Evolutionary conservation across 2,888 invertebrate genomes (phyloP), one percentile per base, ranked within the genome.

Genomic region (Tachystola acroxantha): DNA sequence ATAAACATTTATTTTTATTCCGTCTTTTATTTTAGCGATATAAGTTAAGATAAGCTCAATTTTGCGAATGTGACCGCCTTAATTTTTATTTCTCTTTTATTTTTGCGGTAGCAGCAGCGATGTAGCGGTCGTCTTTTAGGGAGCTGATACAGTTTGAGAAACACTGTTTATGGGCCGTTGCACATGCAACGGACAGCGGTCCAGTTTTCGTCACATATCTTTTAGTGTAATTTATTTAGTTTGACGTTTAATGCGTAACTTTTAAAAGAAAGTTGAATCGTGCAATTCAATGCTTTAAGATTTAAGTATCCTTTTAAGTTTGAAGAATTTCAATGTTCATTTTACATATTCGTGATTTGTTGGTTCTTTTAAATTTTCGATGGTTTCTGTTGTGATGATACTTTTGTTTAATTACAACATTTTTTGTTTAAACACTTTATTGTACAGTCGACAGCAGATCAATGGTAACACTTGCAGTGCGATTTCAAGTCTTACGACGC

Each of bases 31-130:
- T 43, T 43, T 43, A 40, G 45, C 58, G 68, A 73, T 64, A 56
- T 59, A 58, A 64, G 54, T 57, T 37, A 40, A 43, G 71, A 76
- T 76, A 75, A 78, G 64, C 50, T 46, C 53, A 56, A 64, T 66
- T 64, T 67, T 24, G 51, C 51, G 60, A 60, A 66, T 48, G 50
- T 52, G 55, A 54, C 54, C 53, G 56, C 57, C 41, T 49, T 53
- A 53, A 56, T 54, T 61, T 53, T 57, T 52, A 45, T 46, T 43
- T 29, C 46, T 40, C 32, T 45, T 45, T 50, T 37, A 37, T 49
- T 53, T 53, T 40, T 44, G 36, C 67, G 53, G 71, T 64, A 67
- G 65, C 62, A 43, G 45, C 24, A 35, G 43, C 43, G 38, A 48
- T 54, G 42, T 46, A 44, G 50, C 51, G 44, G 55, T 48, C 11